Evolutionary conservation across 2,888 invertebrate genomes (phyloP), one percentile per base, ranked within the genome.

Genomic region (Drosophila prostipennis): DNA sequence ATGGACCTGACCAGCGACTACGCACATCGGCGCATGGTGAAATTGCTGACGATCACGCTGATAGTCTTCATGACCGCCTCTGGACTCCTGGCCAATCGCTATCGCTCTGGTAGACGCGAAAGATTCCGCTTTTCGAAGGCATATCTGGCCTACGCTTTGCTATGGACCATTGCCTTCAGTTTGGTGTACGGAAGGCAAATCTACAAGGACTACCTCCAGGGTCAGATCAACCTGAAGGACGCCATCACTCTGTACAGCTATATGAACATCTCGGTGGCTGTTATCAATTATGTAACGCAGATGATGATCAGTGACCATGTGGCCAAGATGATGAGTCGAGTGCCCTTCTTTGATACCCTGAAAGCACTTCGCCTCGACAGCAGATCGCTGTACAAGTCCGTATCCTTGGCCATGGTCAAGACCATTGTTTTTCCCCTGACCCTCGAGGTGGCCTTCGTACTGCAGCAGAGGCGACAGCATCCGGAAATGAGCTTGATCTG

Each of bases 181-280:
- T 52, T 63, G 3, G 52, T 88, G 2, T 91, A 91, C 54, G 54
- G 75, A 0, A 57, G 72, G 0, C 77, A 82, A 34, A 77, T 91
- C 3, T 69, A 78, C 36, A 26, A 72, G 29, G 91, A 91, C 10
- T 79, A 80, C 16, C 60, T 53, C 7, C 67, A 57, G 2, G 57
- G 78, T 0, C 61, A 79, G 16, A 69, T 91, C 0, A 79, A 90
- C 61, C 61, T 90, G 7, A 79, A 77, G 1, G 87, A 91, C 61
- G 87, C 89, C 8, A 77, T 78, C 3, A 87, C 87, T 39, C 43
- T 91, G 0, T 89, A 88, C 36, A 80, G 81, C 26, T 89, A 90
- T 51, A 83, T 91, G 84, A 90, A 90, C 59, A 80, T 90, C 3
- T 56, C 77, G 0, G 85, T 86, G 23, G 80, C 86, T 0, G 64